These are phyloP conservation scores for Phainopepla nitens DNA, from an alignment of 2,113 vertebrate genomes.

Conservation along the genomic window DNA sequence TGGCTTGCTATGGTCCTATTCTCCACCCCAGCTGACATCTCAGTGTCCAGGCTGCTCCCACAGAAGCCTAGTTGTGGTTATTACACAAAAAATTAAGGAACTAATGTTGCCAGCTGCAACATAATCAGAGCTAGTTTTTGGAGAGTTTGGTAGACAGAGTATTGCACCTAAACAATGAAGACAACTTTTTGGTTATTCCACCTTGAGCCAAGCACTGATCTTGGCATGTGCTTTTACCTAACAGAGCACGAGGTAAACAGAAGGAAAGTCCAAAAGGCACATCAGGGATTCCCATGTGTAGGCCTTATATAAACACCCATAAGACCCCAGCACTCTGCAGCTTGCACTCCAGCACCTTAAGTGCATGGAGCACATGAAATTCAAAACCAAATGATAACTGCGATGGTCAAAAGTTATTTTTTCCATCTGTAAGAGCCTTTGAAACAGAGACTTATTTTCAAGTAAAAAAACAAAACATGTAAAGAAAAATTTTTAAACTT, in stretches of 20 bases:
- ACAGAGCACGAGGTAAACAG: not conserved
- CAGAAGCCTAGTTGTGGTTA: not conserved
- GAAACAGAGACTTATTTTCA: not conserved
- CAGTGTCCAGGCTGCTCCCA: not conserved
- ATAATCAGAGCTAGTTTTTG: not conserved
- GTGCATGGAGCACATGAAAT: accelerated
- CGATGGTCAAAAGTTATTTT: not conserved
- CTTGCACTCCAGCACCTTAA: not conserved
- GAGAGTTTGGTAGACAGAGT: not conserved
- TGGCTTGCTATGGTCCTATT: too few relatives aligned
- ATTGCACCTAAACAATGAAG: not conserved
- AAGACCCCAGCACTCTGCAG: accelerated
- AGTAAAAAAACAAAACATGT: not conserved
- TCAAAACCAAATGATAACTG: not conserved
- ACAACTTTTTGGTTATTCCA: not conserved
- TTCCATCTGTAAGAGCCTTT: not conserved
- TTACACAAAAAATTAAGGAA: not conserved
- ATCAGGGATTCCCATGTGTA: not conserved
- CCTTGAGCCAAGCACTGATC: not conserved
- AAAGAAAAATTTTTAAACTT: not conserved
- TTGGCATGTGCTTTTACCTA: not conserved
- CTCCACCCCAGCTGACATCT: not conserved
- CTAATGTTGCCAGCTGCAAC: not conserved
- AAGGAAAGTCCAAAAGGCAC: not conserved
- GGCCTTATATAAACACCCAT: not conserved